Evolutionary conservation across 2,113 vertebrate species (phyloP).

Genomic region (Vanacampus margaritifer): DNA sequence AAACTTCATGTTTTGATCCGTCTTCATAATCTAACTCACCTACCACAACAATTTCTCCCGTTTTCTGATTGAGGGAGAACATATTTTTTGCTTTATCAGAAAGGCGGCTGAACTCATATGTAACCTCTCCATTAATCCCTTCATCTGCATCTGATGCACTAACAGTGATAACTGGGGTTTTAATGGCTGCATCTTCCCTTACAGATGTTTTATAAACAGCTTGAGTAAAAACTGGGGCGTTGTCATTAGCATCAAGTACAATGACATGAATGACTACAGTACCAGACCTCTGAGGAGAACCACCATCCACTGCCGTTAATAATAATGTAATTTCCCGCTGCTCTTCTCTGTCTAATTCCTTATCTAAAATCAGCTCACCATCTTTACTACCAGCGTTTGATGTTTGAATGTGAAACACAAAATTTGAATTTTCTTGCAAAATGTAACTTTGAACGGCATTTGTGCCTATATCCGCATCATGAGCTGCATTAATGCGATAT

Average conservation of each 20-base stretch:
- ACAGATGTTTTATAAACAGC: conserved; percentile 39
- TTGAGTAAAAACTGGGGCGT: conserved; percentile 51
- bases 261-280: conserved; percentile 48
- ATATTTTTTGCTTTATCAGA: conserved; percentile 45
- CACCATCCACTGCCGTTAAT: conserved; percentile 59
- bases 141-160: conserved; percentile 74
- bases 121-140: conserved; percentile 62
- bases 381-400: conserved; percentile 49
- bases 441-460: conserved; percentile 70
- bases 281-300: conserved; percentile 55
- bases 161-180: conserved; percentile 50
- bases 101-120: conserved; percentile 61
- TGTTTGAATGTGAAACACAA: conserved; percentile 54
- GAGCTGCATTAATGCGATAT: conserved; percentile 63
- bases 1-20: conserved; percentile 57
- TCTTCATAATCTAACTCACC: conserved; percentile 68
- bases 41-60: conserved; percentile 24
- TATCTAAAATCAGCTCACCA: conserved; percentile 44
- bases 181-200: conserved; percentile 37
- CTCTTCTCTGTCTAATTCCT: conserved; percentile 57
- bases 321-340: conserved; percentile 37
- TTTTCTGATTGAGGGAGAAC: conserved; percentile 38
- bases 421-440: conserved; percentile 63
- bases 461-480: conserved; percentile 72
- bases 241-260: conserved; percentile 61